Conservation (phyloP, 2,888 invertebrate genomes). For the Drosophila mulleri region DNA sequence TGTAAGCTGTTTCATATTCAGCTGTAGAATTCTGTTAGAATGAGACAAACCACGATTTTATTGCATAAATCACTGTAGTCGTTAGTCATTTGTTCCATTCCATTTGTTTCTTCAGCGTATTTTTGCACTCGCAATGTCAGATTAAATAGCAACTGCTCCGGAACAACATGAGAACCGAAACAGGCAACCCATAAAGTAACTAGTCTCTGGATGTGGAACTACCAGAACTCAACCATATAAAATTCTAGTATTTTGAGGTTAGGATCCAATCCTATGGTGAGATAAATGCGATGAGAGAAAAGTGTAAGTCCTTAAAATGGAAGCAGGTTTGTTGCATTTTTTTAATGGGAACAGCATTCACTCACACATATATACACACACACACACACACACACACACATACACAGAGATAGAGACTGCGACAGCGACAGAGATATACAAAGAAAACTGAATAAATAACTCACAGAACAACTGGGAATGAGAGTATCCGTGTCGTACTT, state of each 20-base stretch:
- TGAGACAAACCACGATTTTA: background rate
- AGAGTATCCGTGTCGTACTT: slow-evolving; percentile 47
- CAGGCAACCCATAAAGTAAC: background rate
- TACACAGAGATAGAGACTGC: slow-evolving; percentile 3
- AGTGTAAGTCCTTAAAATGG: slow-evolving; percentile 9
- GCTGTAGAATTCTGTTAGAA: background rate
- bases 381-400: slow-evolving; percentile 16
- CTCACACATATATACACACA: slow-evolving; percentile 13
- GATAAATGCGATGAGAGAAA: slow-evolving; percentile 17
- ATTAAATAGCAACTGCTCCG: too few relatives aligned
- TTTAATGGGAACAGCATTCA: slow-evolving; percentile 26
- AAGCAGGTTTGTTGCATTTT: slow-evolving; percentile 52
- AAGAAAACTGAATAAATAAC: slow-evolving; percentile 17
- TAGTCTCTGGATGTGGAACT: slow-evolving; percentile 1
- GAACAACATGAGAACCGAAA: slow-evolving; percentile 1
- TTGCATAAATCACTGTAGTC: background rate
- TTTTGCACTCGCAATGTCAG: background rate
- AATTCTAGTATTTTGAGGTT: slow-evolving; percentile 20
- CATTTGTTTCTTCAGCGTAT: background rate
- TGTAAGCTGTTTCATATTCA: too few relatives aligned
- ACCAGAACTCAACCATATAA: background rate
- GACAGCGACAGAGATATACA: slow-evolving; percentile 10
- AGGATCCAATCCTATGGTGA: slow-evolving; percentile 3
- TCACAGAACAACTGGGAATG: slow-evolving; percentile 45
- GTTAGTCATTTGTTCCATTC: background rate